Evolutionary conservation across 2,113 vertebrate species (phyloP).

Genomic region (Astur gentilis): DNA sequence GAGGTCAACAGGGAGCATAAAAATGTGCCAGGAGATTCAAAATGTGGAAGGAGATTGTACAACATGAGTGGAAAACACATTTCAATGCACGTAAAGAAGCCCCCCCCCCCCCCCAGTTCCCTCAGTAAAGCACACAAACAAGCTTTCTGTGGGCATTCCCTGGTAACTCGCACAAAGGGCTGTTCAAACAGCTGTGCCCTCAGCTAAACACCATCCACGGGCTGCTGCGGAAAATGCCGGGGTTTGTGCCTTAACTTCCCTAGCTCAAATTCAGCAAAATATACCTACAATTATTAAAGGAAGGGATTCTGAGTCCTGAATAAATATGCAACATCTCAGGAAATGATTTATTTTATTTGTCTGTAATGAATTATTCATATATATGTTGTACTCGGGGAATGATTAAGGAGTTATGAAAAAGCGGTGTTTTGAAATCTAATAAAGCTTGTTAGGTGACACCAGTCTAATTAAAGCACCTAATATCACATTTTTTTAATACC

Average conservation of each 20-base stretch:
- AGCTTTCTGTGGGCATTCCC: slow-evolving; percentile 51
- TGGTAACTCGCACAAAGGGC: slow-evolving; percentile 38
- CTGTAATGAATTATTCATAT: background rate
- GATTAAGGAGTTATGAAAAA: background rate
- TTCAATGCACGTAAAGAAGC: background rate
- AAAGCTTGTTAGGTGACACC: background rate
- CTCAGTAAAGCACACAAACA: slow-evolving; percentile 7
- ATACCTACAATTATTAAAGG: background rate
- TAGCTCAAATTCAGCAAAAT: background rate
- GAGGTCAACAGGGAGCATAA: slow-evolving; percentile 26
- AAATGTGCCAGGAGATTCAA: slow-evolving; percentile 29
- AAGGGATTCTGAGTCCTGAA: background rate
- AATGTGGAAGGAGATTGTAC: slow-evolving; percentile 31
- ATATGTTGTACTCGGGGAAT: background rate
- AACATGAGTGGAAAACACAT: slow-evolving; percentile 33
- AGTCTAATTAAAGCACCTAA: background rate
- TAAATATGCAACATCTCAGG: background rate
- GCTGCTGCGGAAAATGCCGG: background rate
- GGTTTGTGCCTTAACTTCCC: background rate
- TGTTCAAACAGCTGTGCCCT: slow-evolving; percentile 47
- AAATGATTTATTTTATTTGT: background rate
- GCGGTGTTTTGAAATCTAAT: background rate
- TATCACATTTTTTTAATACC: background rate
- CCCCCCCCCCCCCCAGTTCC: background rate
- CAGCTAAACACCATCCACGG: background rate